These are phyloP conservation scores for Ceratoteleas bidentatus DNA, from an alignment of 1,140 invertebrate species.

Conservation along the genomic window DNA sequence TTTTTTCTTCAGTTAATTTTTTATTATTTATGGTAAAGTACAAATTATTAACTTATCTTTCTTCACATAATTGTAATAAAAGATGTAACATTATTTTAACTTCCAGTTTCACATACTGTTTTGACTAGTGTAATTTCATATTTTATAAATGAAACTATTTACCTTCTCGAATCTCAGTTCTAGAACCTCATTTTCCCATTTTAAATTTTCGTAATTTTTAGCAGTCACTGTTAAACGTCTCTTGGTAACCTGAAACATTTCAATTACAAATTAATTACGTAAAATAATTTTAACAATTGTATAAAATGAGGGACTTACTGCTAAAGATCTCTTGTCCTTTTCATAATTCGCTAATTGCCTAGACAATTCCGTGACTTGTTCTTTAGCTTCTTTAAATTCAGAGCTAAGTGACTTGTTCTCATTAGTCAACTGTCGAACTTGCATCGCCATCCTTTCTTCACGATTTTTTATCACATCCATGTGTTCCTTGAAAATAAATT, in stretches of 20 bases:
- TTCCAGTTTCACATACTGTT: too few relatives aligned
- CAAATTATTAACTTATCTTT: too few relatives aligned
- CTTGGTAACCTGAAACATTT: conserved; percentile 85
- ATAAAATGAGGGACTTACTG: conserved; percentile 61
- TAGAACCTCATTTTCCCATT: conserved; percentile 88
- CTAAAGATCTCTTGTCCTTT: conserved; percentile 86
- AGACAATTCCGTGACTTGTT: conserved; percentile 86
- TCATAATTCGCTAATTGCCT: conserved; percentile 90
- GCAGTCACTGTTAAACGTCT: conserved; percentile 78
- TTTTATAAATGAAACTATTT: too few relatives aligned
- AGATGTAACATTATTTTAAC: too few relatives aligned
- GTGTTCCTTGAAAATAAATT: too few relatives aligned
- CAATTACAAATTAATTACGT: too few relatives aligned
- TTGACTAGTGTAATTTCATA: too few relatives aligned
- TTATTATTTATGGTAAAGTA: background rate
- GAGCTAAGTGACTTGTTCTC: conserved; percentile 88
- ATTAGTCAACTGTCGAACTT: conserved; percentile 84
- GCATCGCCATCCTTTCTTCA: conserved; percentile 88
- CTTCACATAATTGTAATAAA: too few relatives aligned
- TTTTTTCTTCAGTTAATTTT: background rate
- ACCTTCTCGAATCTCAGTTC: conserved; percentile 90
- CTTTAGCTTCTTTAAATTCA: conserved; percentile 86
- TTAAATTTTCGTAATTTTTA: conserved; percentile 88
- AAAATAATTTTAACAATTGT: background rate
- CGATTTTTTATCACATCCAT: too few relatives aligned